A percentile compares a stretch with the other conserved stretches of the same genome.
phyloP scores from a whole-genome alignment of 2,113 vertebrate genomes.

The Carettochelys insculpta region DNA sequence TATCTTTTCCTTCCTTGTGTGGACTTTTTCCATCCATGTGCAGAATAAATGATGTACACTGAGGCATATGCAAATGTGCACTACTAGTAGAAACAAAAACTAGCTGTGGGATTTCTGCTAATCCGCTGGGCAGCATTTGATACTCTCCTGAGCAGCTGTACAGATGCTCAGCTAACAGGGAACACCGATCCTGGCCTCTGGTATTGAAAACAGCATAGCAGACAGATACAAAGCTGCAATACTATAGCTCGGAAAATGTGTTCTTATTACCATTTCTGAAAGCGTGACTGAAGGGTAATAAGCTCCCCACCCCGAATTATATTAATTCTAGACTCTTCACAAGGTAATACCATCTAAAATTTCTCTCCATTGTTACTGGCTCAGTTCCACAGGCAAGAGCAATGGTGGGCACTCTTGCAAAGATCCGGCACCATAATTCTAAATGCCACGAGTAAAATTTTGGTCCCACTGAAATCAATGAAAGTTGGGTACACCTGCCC shows the following conservation, averaged over 20 bases:
- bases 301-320: neutral
- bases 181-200: too few relatives aligned
- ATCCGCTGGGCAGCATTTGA: too few relatives aligned
- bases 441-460: neutral
- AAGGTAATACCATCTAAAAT: neutral
- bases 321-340: neutral
- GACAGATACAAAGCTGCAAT: neutral
- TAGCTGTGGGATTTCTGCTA: too few relatives aligned
- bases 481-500: neutral
- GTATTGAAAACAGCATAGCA: neutral
- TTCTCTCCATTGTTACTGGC: neutral
- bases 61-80: too few relatives aligned
- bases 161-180: too few relatives aligned
- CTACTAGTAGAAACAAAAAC: too few relatives aligned
- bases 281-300: too few relatives aligned
- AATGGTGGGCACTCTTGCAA: neutral
- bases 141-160: too few relatives aligned
- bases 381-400: neutral
- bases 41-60: too few relatives aligned
- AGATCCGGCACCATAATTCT: neutral
- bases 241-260: neutral
- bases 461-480: neutral
- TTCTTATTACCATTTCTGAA: neutral
- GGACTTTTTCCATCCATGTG: too few relatives aligned
- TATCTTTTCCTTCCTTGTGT: too few relatives aligned